phyloP scores from a whole-genome alignment of 92 coral and sea anemone genomes.

The Umimayanthus kanabou region DNA sequence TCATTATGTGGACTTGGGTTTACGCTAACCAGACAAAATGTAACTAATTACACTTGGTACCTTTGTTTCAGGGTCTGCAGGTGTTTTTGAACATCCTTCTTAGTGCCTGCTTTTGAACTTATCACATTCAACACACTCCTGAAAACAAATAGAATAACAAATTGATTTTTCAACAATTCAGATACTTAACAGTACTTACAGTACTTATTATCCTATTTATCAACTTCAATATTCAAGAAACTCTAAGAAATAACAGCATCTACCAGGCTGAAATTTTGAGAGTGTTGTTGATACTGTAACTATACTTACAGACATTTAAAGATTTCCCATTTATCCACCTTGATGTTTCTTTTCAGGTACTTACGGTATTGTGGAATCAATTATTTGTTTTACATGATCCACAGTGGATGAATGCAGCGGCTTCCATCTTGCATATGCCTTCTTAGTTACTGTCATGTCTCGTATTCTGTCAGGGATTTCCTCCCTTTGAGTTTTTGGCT shows the following conservation, averaged over 20 bases:
- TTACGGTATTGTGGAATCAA: constrained; percentile 72
- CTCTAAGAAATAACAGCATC: too few species aligned
- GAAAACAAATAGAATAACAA: not conserved
- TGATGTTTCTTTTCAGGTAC: constrained; percentile 17
- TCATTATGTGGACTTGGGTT: too few species aligned
- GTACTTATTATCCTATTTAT: too few species aligned
- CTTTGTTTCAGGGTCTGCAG: constrained; percentile 61
- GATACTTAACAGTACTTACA: too few species aligned
- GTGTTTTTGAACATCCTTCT: constrained; percentile 57
- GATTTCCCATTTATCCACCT: too few species aligned
- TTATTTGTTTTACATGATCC: constrained; percentile 65
- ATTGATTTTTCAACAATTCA: too few species aligned
- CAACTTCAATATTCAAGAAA: too few species aligned
- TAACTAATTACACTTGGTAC: constrained; percentile 13
- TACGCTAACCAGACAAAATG: too few species aligned
- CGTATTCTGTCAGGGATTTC: constrained; percentile 65
- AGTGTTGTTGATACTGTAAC: too few species aligned
- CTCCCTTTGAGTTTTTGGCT: not conserved
- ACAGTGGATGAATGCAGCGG: constrained; percentile 68
- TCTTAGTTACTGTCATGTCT: constrained; percentile 79
- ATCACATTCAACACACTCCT: constrained; percentile 63
- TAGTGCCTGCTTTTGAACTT: constrained; percentile 44
- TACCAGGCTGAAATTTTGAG: too few species aligned
- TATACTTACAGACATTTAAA: too few species aligned
- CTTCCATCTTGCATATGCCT: constrained; percentile 85